Evolutionary conservation across 2,888 invertebrate species (phyloP), one percentile per base, ranked within the genome.

Genomic region (Lathronympha strigana): DNA sequence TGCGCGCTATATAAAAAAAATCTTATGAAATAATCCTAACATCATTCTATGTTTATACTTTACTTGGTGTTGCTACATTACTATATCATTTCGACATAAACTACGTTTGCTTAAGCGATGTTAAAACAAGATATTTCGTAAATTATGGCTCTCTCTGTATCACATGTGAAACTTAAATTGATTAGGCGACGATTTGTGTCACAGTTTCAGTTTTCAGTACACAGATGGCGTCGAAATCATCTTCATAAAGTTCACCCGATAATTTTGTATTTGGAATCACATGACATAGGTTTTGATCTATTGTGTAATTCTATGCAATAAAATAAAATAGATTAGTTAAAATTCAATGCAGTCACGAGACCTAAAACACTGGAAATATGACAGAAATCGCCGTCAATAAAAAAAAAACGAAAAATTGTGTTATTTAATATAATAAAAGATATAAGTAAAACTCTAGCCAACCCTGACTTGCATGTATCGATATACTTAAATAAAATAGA

Each of bases 31-130:
- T 87, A 86, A 88, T 82, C 87, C 90, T 91, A 91, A 86, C 84
- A 84, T 89, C 88, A 86, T 85, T 82, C 81, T 90, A 89, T 86
- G 81, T 87, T 31, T 87, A 87, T 79, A 80, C 81, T 83, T 83
- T 86, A 81, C 84, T 91, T 91, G 91, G 91, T 90, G 90, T 91
- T 88, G 81, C 90, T 90, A 90, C 86, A 71, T 79, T 87, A 83
- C 76, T 81, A 82, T 80, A 84, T 80, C 75, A 82, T 74, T 73
- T 73, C 71, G 72, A 70, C 73, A 76, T 74, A 78, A 77, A 76
- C 74, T 73, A 75, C 74, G 75, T 74, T 78, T 80, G 84, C 84
- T 68, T 79, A 87, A 87, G 87, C 86, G 80, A 79, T 75, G 71
- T 76, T 80, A 80, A 72, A 77, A 72, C 77, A 81, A 80, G 72